Evolutionary conservation across 2,888 invertebrate species (phyloP).

Genomic region (Dasysyrphus tricinctus): DNA sequence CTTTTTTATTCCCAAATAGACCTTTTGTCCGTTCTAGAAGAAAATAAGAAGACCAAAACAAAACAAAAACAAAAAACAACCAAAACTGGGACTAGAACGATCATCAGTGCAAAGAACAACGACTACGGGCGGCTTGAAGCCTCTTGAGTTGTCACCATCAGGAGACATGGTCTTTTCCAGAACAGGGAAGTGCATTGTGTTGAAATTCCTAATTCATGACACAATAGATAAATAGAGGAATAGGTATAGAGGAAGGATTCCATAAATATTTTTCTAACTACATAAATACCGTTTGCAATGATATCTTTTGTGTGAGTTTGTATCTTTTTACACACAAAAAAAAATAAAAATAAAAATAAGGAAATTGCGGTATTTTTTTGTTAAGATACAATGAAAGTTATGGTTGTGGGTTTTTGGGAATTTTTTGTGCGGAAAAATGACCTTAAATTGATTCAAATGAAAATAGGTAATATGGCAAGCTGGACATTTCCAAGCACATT

Average conservation of each 20-base stretch:
- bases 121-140: constrained; percentile 19
- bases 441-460: not conserved
- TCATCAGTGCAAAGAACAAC: constrained; percentile 1
- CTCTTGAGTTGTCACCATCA: constrained; percentile 40
- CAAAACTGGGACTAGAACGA: constrained; percentile 42
- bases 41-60: not conserved
- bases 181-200: constrained; percentile 73
- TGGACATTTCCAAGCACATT: too few species aligned
- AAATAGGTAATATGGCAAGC: too few species aligned
- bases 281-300: constrained; percentile 59
- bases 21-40: constrained; percentile 40
- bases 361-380: constrained; percentile 63
- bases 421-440: not conserved
- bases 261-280: constrained; percentile 62
- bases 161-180: constrained; percentile 49
- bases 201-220: constrained; percentile 73
- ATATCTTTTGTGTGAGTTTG: constrained; percentile 49
- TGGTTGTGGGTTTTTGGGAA: not conserved
- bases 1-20: constrained; percentile 59
- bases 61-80: not conserved
- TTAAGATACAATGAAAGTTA: constrained; percentile 42
- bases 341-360: constrained; percentile 11
- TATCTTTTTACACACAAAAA: constrained; percentile 1
- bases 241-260: constrained; percentile 55
- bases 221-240: constrained; percentile 57